Percentiles rank a stretch among this genome's conserved stretches.
Evolutionary conservation across 2,113 vertebrate genomes (phyloP).

Genomic region (Myrmecobius fasciatus): DNA sequence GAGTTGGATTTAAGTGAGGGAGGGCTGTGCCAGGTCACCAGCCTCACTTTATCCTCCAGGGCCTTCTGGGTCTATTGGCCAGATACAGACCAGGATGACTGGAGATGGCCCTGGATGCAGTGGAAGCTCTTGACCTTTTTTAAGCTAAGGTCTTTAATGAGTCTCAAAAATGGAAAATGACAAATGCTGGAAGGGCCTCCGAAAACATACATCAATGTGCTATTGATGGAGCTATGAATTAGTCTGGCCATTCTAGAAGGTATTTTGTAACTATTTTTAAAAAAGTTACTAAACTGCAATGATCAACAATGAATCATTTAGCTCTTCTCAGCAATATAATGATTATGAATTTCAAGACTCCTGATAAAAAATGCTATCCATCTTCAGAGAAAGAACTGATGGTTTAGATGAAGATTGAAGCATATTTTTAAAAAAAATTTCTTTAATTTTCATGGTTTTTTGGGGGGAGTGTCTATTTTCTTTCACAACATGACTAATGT

Average conservation of each 20-base stretch:
- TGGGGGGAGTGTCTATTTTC: not conserved
- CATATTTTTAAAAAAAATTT: too few relatives aligned
- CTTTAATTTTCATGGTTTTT: too few relatives aligned
- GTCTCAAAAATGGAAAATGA: not conserved
- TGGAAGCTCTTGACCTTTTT: too few relatives aligned
- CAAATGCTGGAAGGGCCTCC: not conserved
- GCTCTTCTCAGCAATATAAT: not conserved
- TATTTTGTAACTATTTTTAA: not conserved
- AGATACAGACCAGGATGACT: too few relatives aligned
- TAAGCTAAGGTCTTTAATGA: too few relatives aligned
- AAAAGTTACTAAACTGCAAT: not conserved
- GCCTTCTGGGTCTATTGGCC: too few relatives aligned
- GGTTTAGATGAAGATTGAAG: too few relatives aligned
- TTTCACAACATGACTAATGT: not conserved
- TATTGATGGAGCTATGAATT: not conserved
- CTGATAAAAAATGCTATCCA: not conserved
- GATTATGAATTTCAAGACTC: not conserved
- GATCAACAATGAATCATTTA: not conserved
- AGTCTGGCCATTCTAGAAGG: not conserved
- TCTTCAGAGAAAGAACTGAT: not conserved
- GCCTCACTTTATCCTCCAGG: too few relatives aligned
- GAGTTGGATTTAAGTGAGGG: too few relatives aligned
- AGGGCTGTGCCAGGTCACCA: too few relatives aligned
- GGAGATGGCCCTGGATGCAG: too few relatives aligned
- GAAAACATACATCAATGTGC: not conserved